Conservation (phyloP, 1,140 invertebrate species). For the Limonius californicus region DNA sequence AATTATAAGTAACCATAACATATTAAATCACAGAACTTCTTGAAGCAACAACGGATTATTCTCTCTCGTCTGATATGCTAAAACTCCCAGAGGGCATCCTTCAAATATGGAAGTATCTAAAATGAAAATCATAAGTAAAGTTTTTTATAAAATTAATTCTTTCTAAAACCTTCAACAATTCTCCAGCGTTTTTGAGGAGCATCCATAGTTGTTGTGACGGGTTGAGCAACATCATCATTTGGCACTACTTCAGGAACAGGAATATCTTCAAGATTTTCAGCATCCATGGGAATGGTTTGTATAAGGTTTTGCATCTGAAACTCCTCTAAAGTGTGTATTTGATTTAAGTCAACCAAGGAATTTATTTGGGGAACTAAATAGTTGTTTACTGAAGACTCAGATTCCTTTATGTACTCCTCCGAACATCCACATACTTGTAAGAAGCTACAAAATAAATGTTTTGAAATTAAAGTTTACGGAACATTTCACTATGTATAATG, state of each 20-base stretch:
- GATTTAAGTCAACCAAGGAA: neutral
- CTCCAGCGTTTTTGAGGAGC: constrained; percentile 23
- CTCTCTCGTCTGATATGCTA: constrained; percentile 25
- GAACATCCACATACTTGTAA: too few species aligned
- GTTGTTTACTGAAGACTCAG: too few species aligned
- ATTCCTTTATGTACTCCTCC: too few species aligned
- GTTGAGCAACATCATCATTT: neutral
- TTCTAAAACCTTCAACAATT: constrained; percentile 23
- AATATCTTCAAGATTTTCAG: constrained; percentile 3
- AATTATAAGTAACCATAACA: too few species aligned
- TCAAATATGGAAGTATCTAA: constrained; percentile 28
- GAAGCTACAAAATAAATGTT: too few species aligned
- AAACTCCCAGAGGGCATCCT: constrained; percentile 28
- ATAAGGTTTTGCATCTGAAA: constrained; percentile 9
- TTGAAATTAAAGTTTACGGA: too few species aligned
- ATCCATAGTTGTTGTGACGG: neutral
- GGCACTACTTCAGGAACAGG: constrained; percentile 3
- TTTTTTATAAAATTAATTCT: constrained; percentile 8
- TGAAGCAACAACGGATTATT: constrained; percentile 52
- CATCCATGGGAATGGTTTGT: constrained; percentile 20
- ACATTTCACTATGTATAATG: too few species aligned
- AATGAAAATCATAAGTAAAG: too few species aligned
- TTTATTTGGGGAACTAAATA: constrained; percentile 6
- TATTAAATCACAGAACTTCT: too few species aligned
- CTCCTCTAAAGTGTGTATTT: neutral